Evolutionary conservation across 2,888 invertebrate genomes (phyloP).

Genomic region (Trachelus iudaicus): DNA sequence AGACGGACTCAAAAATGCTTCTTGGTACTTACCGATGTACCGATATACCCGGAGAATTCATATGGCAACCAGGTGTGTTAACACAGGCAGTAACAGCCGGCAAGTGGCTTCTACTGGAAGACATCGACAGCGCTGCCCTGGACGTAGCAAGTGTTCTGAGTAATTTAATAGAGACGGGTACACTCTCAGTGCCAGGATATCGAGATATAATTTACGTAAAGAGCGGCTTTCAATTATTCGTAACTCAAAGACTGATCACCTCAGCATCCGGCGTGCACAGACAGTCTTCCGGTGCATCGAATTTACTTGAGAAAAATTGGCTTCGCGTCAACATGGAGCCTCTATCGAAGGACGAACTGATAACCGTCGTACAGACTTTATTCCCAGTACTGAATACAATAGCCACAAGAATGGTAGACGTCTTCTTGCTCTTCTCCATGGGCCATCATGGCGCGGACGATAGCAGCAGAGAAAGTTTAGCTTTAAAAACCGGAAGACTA

Average conservation of each 20-base stretch:
- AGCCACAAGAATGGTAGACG: conserved; percentile 81
- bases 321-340: conserved; percentile 85
- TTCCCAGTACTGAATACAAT: conserved; percentile 81
- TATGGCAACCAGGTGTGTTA: conserved; percentile 95
- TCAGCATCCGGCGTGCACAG: conserved; percentile 43
- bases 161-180: conserved; percentile 85
- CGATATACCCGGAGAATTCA: conserved; percentile 96
- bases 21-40: conserved; percentile 95
- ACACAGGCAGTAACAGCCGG: conserved; percentile 88
- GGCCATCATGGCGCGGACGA: conserved; percentile 71
- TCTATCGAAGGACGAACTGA: conserved; percentile 79
- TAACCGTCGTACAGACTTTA: conserved; percentile 75
- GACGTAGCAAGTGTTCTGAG: conserved; percentile 92
- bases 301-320: conserved; percentile 84
- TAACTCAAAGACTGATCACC: conserved; percentile 76
- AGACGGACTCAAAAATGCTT: conserved; percentile 95
- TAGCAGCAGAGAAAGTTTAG: conserved; percentile 46
- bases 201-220: conserved; percentile 83
- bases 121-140: conserved; percentile 92
- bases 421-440: conserved; percentile 83
- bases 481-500: conserved; percentile 70
- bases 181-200: conserved; percentile 88
- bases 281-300: conserved; percentile 73
- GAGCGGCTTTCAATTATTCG: conserved; percentile 91
- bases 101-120: conserved; percentile 94